phyloP scores from a whole-genome alignment of 2,797 vertebrate species.

The Dryobates pubescens region DNA sequence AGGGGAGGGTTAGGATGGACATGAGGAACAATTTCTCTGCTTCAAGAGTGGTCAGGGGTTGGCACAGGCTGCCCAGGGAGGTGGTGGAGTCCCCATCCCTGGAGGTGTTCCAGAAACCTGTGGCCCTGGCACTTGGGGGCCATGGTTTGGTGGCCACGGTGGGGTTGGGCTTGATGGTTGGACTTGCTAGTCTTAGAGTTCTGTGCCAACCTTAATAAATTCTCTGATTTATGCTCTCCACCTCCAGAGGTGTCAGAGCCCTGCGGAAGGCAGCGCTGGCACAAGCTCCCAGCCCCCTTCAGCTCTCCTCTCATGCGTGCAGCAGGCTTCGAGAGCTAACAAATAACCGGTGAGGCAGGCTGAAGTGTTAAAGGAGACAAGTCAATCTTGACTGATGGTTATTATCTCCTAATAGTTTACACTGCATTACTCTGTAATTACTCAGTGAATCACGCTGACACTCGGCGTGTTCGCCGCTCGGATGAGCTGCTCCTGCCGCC shows the following conservation, averaged over 20 bases:
- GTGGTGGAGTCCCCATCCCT: too few species aligned
- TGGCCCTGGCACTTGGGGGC: too few species aligned
- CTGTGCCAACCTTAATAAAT: too few species aligned
- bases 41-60: too few species aligned
- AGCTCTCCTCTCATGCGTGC: not conserved
- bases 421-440: constrained; percentile 71
- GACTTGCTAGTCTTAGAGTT: too few species aligned
- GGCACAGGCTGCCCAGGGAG: too few species aligned
- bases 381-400: constrained; percentile 64
- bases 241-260: not conserved
- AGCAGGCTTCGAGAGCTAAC: not conserved
- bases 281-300: not conserved
- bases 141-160: too few species aligned
- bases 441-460: constrained; percentile 69
- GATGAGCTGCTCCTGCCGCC: constrained; percentile 32
- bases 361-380: constrained; percentile 44
- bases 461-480: constrained; percentile 20
- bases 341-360: constrained; percentile 11
- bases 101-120: too few species aligned
- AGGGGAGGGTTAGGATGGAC: too few species aligned
- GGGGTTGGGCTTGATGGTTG: too few species aligned
- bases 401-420: constrained; percentile 72
- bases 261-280: not conserved
- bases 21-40: too few species aligned
- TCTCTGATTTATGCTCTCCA: not conserved